Base-by-base conservation (phyloP, 2,888 invertebrate species). In the Trissonchulus latispiculum region DNA sequence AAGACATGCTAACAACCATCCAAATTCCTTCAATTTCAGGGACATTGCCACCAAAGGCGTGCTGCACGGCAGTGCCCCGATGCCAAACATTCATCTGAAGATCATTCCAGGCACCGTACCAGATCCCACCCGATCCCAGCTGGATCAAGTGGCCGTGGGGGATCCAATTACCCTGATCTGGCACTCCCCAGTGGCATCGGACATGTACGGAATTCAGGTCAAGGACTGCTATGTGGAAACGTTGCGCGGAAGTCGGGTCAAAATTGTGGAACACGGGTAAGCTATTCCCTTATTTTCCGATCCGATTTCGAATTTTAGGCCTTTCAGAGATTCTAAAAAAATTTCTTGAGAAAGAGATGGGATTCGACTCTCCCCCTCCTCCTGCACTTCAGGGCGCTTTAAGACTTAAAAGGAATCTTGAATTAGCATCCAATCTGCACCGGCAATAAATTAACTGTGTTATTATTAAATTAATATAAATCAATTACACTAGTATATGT, bases 81-180 rank as follows among this genome's bases (percentile, higher is more conserved):
- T 74, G n/a, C 77, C 77, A 8, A 62, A 37, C 35, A 67, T 75
- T 32, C 61, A 36, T 8, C 68, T 78, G 29, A 75, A 71, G 59
- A 75, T 78, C 36, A 64, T 78, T n/a, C 61, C 67, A 61, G 76
- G 77, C 33, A 36, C 67, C 3, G 69, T 72, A 31, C 70, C 69
- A 2, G 75, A 76, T 31, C 33, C 29, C 8, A 48, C 48, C 8
- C 48, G 8, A 15, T 8, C 8, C 48, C 48, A 8, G 8, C 8
- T 48, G 33, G n/a, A 8, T 8, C 69, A 68, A 31, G 77, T 76
- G n/a, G 36, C 37, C 8, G 76, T 78, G 32, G 78, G 78, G 31
- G 75, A 78, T 29, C 76, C 78, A 15, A 36, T 78, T 8, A 77
- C 73, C 67, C 75, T 78, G 48, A 64, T 78, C 8, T 78, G 78